Evolutionary conservation across 2,113 vertebrate species (phyloP), one percentile per base, ranked within the genome.

Genomic region (Pimephales promelas): DNA sequence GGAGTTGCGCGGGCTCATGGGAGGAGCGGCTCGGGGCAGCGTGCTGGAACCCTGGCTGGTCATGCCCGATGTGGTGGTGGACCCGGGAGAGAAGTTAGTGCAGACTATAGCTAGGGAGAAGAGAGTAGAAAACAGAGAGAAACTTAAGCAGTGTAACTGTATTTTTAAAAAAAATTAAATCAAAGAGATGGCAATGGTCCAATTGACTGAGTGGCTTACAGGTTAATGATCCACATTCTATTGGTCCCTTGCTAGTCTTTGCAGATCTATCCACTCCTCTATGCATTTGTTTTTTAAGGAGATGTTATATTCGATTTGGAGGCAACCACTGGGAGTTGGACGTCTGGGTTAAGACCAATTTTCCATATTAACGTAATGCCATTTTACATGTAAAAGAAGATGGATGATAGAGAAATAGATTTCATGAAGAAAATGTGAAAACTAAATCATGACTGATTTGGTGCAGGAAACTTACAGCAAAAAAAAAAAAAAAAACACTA

Each of bases 1-100:
- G 4, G 97, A 97, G 88, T 97, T 96, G 1, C 96, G 93, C 1
- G 97, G 97, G 83, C 97, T 99, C 96, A 97, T 96, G 87, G 97
- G 96, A 71, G 95, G 96, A 10, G 95, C 87, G 26, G 95, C 93
- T 16, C 96, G 92, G 80, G 97, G 95, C 87, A 99, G 91, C 0
- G 97, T 98, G 92, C 94, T 96, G 2, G 97, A 96, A 87, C 95
- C 96, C 92, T 96, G 95, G 85, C 95, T 96, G 62, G 95, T 92
- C 88, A 97, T 95, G 54, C 95, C 95, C 0, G 96, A 96, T 0
- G 90, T 88, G 0, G 94, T 96, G 79, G 96, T 93, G 26, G 95
- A 96, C n/a, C 95, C 93, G 0, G 97, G 96, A 0, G 97, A 97
- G 89, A 98, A 99, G 86, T 93, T 96, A 89, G 95, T 94, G 1